phyloP scores from a whole-genome alignment of 2,797 vertebrate species.

The Forpus xanthops region DNA sequence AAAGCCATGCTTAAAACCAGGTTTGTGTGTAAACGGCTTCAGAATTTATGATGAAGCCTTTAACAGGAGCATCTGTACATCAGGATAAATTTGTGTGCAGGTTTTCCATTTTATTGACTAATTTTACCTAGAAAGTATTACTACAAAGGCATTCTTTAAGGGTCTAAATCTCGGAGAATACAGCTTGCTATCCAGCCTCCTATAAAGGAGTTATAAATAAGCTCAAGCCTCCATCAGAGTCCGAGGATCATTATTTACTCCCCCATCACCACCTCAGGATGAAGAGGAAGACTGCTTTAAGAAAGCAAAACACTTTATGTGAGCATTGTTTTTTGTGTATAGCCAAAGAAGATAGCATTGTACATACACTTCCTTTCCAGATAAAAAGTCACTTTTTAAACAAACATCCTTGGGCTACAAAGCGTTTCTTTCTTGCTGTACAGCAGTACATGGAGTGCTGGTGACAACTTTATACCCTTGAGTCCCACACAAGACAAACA shows the following conservation, averaged over 20 bases:
- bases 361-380: constrained; percentile 63
- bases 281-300: background rate
- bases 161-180: background rate
- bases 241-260: background rate
- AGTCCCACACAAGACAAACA: background rate
- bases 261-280: background rate
- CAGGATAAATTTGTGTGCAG: background rate
- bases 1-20: background rate
- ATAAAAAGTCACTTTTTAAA: constrained; percentile 58
- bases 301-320: background rate
- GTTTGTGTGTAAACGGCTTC: background rate
- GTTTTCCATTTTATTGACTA: background rate
- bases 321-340: background rate
- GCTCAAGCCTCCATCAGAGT: background rate
- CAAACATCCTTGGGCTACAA: constrained; percentile 63
- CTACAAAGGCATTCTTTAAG: background rate
- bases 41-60: background rate
- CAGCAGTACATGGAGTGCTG: background rate
- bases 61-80: background rate
- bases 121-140: background rate
- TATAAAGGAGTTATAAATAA: background rate
- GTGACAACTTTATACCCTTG: constrained; percentile 1
- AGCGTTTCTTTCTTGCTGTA: background rate
- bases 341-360: constrained; percentile 54
- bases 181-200: background rate